Base-by-base conservation (phyloP, 2,888 invertebrate species). In the Thysanoteuthis rhombus region DNA sequence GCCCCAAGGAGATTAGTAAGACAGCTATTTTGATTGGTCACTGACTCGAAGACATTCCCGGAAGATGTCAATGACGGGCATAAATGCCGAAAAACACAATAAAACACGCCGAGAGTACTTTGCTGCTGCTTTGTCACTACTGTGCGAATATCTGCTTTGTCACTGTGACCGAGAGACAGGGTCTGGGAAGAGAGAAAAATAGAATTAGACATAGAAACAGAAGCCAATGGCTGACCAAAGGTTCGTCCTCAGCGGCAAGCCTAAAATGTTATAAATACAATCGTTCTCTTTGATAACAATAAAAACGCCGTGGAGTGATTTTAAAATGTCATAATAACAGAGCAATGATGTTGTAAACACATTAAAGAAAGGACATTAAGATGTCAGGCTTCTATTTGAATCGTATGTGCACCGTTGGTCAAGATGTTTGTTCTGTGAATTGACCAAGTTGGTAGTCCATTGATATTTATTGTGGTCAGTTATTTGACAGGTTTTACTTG, bases 331-430 rank as follows among this genome's bases (percentile, higher is more conserved):
- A 75, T 75, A 75, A 75, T 36, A 75, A 75, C n/a, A 36, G 22
- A 12, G 75, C 10, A n/a, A 75, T 75, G 12, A n/a, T n/a, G 75
- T 75, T 36, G 75, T 75, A 75, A 75, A 75, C 75, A 75, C 36
- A 75, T 75, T 75, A 75, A 75, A 75, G 75, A 75, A n/a, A 75
- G 75, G 75, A 75, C 75, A 75, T 75, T 75, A 75, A 75, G 75
- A 75, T 75, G n/a, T 75, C 75, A 75, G 16, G 75, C 19, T 16
- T 75, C n/a, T 36, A 16, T 75, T 75, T n/a, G n/a, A n/a, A 75
- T 75, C n/a, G n/a, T 6, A 75, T 19, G 75, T n/a, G n/a, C n/a
- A 36, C n/a, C 75, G 12, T n/a, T 75, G 75, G 75, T 75, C 75
- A 75, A 75, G 75, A n/a, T 10, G 1, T 36, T 75, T 12, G n/a